Evolutionary conservation across 2,888 invertebrate genomes (phyloP), one percentile per base, ranked within the genome.

Genomic region (Cynaeus angustus): DNA sequence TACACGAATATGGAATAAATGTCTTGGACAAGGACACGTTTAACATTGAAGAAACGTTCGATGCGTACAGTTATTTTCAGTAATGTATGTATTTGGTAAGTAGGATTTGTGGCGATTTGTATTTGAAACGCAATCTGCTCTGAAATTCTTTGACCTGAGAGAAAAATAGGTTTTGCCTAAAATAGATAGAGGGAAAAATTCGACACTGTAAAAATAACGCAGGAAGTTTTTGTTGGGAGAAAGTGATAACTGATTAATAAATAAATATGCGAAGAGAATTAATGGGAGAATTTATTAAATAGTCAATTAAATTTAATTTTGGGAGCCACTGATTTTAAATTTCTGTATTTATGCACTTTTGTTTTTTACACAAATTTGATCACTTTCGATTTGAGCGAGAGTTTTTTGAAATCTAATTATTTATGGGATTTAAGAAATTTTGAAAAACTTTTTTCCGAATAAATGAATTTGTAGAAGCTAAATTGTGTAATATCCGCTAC

Each of bases 11-110:
- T 64, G 64, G 64, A 52, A 64, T 64, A 53, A 64, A 61, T 61
- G 61, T 61, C 61, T 61, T 48, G 64, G 33, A 45, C 66, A 66
- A 66, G 66, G 66, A 16, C 66, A 45, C 41, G 21, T 30, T 55
- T 66, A 66, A 55, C 46, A 66, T 66, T 66, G 55, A 56, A 46
- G 50, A 26, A 66, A 45, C 45, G 33, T 65, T 46, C 55, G 33
- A 14, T 38, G 28, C 45, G 37, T 64, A 64, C 64, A 38, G 64
- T 64, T 64, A 64, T 64, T 53, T 64, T 64, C 13, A 64, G 53
- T 64, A 64, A 64, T 64, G 41, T 64, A 64, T 64, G 64, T 64
- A 64, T 64, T 64, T 64, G 64, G 64, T 53, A 64, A 64, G 52
- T 62, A 12, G 61, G 50, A 62, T 62, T 62, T 43, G 14, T 14